These are phyloP conservation scores for Cerastis leucographa DNA, from an alignment of 2,888 invertebrate genomes.

Conservation along the genomic window DNA sequence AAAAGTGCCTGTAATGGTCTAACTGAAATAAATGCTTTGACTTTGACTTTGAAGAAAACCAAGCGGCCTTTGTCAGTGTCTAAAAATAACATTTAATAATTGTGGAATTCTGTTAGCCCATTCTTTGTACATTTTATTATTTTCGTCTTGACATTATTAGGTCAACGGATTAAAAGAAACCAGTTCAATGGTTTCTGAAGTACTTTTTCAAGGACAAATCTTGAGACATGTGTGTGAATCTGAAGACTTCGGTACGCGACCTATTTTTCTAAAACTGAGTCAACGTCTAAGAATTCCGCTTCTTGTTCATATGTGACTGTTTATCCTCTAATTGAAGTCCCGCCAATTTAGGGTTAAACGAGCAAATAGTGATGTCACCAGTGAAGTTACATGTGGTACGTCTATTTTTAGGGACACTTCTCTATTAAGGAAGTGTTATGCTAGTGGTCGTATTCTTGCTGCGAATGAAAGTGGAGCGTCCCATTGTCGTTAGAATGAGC, in stretches of 20 bases:
- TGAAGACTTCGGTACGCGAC: slow-evolving; percentile 43
- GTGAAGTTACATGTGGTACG: slow-evolving; percentile 41
- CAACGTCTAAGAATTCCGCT: slow-evolving; percentile 73
- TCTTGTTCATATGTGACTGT: slow-evolving; percentile 48
- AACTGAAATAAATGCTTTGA: too few relatives aligned
- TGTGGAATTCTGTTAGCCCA: not conserved
- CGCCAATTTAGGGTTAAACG: slow-evolving; percentile 71
- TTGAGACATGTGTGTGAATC: slow-evolving; percentile 31
- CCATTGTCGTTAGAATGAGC: not conserved
- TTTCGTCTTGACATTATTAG: slow-evolving; percentile 28
- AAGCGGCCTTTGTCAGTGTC: not conserved
- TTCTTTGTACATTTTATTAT: slow-evolving; percentile 17
- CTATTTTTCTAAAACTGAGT: slow-evolving; percentile 66
- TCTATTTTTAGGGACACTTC: slow-evolving; percentile 53
- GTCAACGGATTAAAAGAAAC: slow-evolving; percentile 32
- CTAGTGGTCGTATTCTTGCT: slow-evolving; percentile 7
- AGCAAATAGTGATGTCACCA: slow-evolving; percentile 70
- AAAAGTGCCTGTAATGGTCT: too few relatives aligned
- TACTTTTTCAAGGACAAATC: slow-evolving; percentile 13
- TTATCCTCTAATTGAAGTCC: slow-evolving; percentile 69
- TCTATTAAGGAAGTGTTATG: slow-evolving; percentile 38
- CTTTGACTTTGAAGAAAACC: too few relatives aligned
- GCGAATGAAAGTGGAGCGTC: slow-evolving; percentile 8
- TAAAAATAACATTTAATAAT: slow-evolving; percentile 25
- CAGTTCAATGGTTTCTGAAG: slow-evolving; percentile 14